Base-by-base conservation (phyloP, 2,888 invertebrate species). In the Brassicogethes aeneus region DNA sequence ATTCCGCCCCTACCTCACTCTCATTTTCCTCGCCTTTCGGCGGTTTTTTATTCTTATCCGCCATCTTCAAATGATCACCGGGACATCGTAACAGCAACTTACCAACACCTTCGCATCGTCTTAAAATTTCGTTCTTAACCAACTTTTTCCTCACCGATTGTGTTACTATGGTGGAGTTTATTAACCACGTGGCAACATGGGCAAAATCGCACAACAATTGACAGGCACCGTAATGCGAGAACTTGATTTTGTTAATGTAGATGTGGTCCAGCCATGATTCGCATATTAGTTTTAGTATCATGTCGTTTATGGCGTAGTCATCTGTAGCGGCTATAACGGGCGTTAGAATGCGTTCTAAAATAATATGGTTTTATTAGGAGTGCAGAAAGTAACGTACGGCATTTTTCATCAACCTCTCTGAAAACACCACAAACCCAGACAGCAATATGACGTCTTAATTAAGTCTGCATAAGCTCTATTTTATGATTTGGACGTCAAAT, bases 221-320 rank as follows among this genome's bases (percentile, higher is more conserved):
- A 34, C 80, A 67, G 0, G 90, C 90, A 2, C 90, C 91, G 70
- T 80, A 75, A 41, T 79, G 74, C 43, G 85, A 85, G 66, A 91
- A 91, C 61, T 85, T 86, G 15, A 90, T 82, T 64, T 81, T 81
- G 49, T 85, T 80, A 35, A 80, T 77, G 61, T 86, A 88, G 50
- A 91, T 89, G 55, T 87, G 86, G 62, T 90, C 86, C 38, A 91
- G 70, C 89, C 89, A 90, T 0, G 89, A 81, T 63, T 90, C 89
- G 58, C 90, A 87, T 71, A 88, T 82, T 17, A 90, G 79, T 60
- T 82, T 80, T 17, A 91, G 69, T 38, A 87, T 78, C 74, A 87
- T 81, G 55, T 86, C 85, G 16, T 83, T 74, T 32, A 85, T 82
- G 3, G 77, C 71, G 37, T 80, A 75, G 57, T 90, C 82, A 39